Conservation (phyloP, 2,797 vertebrate species). For the Sebastolobus altivelis region DNA sequence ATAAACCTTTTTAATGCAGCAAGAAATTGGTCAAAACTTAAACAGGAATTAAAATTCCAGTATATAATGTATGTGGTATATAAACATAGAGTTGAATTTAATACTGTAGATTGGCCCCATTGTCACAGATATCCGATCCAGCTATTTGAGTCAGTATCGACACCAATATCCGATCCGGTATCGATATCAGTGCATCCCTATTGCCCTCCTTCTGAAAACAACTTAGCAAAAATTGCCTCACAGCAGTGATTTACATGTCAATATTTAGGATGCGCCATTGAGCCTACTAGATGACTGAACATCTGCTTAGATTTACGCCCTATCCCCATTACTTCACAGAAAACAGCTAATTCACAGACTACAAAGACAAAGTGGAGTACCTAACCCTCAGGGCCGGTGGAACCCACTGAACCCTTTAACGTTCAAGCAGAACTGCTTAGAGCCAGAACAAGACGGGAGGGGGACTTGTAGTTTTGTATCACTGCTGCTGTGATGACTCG, state of each 20-base stretch:
- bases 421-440: constrained; percentile 26
- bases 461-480: constrained; percentile 19
- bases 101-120: no score
- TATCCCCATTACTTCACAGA: constrained; percentile 32
- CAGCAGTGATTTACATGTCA: constrained; percentile 25
- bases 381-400: constrained; percentile 32
- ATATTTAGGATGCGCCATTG: constrained; percentile 18
- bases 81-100: no score
- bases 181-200: no score
- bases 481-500: constrained; percentile 40
- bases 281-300: neutral
- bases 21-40: no score
- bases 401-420: constrained; percentile 65
- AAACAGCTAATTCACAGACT: constrained; percentile 45
- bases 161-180: no score
- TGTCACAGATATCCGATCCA: no score
- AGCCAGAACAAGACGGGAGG: constrained; percentile 19
- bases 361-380: constrained; percentile 54
- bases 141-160: no score
- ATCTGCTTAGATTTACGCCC: constrained; percentile 34
- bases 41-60: no score
- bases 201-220: constrained; percentile 4
- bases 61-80: no score
- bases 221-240: constrained; percentile 10
- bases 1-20: no score